Evolutionary conservation across 30 jellyfish, hydroid and myxozoan genomes (phyloP), one percentile per base, ranked within the genome.

Genomic region (Turritopsis rubra): DNA sequence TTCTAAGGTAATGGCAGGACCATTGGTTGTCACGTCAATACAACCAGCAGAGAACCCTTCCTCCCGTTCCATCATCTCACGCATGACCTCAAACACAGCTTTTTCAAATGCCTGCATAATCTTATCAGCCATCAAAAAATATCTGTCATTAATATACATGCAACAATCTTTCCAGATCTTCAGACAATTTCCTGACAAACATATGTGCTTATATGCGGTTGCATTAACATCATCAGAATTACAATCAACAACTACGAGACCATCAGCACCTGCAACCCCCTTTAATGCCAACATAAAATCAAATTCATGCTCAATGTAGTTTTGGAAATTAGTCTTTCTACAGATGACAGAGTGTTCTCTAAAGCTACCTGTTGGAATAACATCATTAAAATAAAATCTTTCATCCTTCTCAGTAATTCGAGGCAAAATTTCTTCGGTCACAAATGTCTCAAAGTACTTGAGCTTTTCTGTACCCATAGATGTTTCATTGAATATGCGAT

Each of bases 291-390:
- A 60, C 73, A 60, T 60, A 60, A 60, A 60, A 60, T 60, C 73
- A 60, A 60, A 60, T 60, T 60, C 73, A 23, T 60, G 73, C 21
- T 60, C 73, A 18, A 60, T 60, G 73, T 60, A 60, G 73, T 60
- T 60, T 23, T 60, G 73, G 73, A 21, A 60, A 60, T 60, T 18
- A 0, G 73, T 60, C 21, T 60, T 60, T 60, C 21, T 60, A 23
- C 0, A 18, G 21, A 60, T 60, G 22, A 60, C 73, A 18, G 73
- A 18, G 21, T 60, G 19, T 60, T 60, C 73, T 60, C 21, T 60
- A 60, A 60, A 60, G 21, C 73, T 60, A 21, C 73, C 73, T 0
- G 73, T 18, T 23, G 19, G 73, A 23, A 60, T 60, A 60, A 60
- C 21, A 18, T 60, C 73, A 21, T 60, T 0, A 60, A 60, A 60